Evolutionary conservation across 2,797 vertebrate genomes (phyloP).

Genomic region (Rhyacichthys aspro): DNA sequence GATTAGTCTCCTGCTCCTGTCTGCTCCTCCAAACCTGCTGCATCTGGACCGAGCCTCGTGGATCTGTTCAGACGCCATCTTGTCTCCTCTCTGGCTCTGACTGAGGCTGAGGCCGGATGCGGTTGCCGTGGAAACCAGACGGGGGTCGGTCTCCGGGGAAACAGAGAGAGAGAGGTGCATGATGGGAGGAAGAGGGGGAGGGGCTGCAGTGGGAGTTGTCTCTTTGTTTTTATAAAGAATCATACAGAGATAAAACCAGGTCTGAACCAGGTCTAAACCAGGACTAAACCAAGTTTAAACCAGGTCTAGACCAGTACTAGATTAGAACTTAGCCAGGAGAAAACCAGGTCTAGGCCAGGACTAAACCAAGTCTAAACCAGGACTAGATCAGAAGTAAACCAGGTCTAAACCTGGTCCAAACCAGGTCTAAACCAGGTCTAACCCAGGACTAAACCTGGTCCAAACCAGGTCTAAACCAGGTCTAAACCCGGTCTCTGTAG

Average conservation of each 20-base stretch:
- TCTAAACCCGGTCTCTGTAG: neutral
- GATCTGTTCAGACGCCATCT: no score
- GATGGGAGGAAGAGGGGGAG: constrained; percentile 10
- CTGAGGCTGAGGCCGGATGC: constrained; percentile 36
- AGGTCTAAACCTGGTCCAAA: constrained; percentile 1
- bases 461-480: no score
- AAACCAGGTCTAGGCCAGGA: neutral
- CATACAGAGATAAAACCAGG: neutral
- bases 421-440: neutral
- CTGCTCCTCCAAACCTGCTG: no score
- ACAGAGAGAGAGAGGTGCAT: constrained; percentile 15
- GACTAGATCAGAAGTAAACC: no score
- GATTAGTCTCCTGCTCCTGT: no score
- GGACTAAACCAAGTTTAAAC: neutral
- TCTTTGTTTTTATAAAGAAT: constrained; percentile 39
- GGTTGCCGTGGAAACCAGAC: constrained; percentile 54
- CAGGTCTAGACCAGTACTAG: neutral
- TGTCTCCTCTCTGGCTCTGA: constrained; percentile 1
- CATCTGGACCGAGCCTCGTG: no score
- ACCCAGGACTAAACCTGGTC: no score
- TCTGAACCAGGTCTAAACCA: constrained; percentile 1
- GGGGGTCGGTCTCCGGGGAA: constrained; percentile 19
- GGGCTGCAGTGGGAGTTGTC: neutral
- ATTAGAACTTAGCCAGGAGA: neutral
- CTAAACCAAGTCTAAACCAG: neutral